Evolutionary conservation across 2,797 vertebrate genomes (phyloP).

Genomic region (Lagodon rhomboides): DNA sequence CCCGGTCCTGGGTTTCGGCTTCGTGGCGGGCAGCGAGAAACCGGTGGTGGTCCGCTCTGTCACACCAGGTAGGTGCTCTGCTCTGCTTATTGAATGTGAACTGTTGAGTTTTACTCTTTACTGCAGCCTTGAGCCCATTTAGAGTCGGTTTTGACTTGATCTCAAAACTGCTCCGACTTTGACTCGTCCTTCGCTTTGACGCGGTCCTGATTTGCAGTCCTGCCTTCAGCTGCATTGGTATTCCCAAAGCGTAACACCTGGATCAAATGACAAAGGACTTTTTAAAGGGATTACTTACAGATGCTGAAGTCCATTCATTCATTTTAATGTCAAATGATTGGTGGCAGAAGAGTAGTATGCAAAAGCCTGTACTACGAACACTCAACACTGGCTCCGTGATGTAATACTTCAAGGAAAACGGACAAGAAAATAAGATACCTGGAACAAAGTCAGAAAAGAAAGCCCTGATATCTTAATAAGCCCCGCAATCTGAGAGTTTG

Average conservation of each 20-base stretch:
- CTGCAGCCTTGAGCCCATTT: too few species aligned
- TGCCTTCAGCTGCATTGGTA: not conserved
- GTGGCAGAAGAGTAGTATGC: not conserved
- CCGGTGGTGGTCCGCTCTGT: constrained; percentile 97
- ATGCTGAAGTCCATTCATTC: not conserved
- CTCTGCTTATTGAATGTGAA: too few species aligned
- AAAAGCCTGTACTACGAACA: not conserved
- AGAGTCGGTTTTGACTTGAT: too few species aligned
- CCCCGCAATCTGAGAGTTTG: not conserved
- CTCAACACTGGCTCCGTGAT: too few species aligned
- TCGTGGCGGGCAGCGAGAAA: constrained; percentile 98
- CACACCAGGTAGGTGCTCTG: constrained; percentile 89
- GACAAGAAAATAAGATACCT: not conserved
- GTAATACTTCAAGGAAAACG: not conserved
- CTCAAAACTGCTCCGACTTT: too few species aligned
- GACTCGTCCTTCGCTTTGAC: not conserved
- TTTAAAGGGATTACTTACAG: not conserved
- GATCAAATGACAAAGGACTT: not conserved
- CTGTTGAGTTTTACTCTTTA: too few species aligned
- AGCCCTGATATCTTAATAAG: not conserved
- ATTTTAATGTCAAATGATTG: not conserved
- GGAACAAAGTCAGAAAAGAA: not conserved
- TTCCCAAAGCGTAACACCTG: not conserved
- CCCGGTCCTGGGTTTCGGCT: constrained; percentile 96
- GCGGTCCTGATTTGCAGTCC: not conserved